Conservation (phyloP, 2,888 invertebrate genomes). For the Melanostoma mellinum region DNA sequence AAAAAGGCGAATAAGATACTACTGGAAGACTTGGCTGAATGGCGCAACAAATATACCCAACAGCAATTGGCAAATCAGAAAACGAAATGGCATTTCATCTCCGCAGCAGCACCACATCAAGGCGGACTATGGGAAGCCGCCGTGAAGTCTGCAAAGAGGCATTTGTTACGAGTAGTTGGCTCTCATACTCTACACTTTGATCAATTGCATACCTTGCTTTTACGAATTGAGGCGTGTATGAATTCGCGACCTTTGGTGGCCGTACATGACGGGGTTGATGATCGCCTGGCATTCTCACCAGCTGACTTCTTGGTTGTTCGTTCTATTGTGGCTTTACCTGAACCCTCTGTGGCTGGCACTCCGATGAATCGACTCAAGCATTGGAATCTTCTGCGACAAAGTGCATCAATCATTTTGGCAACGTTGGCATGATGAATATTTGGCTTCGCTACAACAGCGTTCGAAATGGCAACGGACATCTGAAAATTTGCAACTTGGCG, state of each 20-base stretch:
- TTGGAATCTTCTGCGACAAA: slow-evolving; percentile 21
- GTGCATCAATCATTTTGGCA: slow-evolving; percentile 27
- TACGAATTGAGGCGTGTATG: no score
- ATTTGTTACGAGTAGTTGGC: no score
- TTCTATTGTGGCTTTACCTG: slow-evolving; percentile 13
- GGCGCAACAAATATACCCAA: slow-evolving; percentile 22
- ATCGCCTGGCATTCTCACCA: neutral
- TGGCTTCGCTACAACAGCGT: slow-evolving; percentile 31
- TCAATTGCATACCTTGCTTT: no score
- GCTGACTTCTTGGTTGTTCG: slow-evolving; percentile 28
- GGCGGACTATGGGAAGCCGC: no score
- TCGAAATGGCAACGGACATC: slow-evolving; percentile 6
- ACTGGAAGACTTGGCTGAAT: slow-evolving; percentile 3
- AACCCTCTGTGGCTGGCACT: neutral
- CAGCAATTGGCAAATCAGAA: slow-evolving; percentile 27
- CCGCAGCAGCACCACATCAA: no score
- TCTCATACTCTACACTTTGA: no score
- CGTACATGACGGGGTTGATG: no score
- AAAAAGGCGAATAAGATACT: slow-evolving; percentile 17
- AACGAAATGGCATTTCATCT: slow-evolving; percentile 14
- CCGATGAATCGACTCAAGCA: slow-evolving; percentile 8
- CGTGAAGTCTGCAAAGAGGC: no score
- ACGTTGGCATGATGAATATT: slow-evolving; percentile 31
- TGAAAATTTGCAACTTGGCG: no score
- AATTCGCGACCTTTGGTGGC: no score